Evolutionary conservation across 92 coral and sea anemone genomes (phyloP), one percentile per base, ranked within the genome.

Genomic region (Hydrozoanthus gracilis): DNA sequence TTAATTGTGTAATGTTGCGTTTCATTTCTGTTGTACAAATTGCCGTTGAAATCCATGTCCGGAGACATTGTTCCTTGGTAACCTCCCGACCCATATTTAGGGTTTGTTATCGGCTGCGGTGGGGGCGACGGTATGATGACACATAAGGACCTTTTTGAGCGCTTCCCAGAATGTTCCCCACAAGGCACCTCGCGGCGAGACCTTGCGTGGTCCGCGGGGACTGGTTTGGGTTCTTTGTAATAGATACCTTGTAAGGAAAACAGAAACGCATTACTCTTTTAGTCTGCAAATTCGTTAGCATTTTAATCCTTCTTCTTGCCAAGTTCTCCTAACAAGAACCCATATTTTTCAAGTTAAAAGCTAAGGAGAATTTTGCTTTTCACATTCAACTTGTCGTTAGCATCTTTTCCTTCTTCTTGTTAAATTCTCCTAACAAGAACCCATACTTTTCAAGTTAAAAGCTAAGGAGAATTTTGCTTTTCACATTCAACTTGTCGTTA

Each of bases 101-200:
- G 72, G 2, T 90, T 86, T 7, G 93, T 90, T 1, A 98, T 90
- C 3, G 98, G 98, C 64, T 90, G 92, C 3, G 98, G 95, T 18
- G 98, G 98, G 10, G 98, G 96, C 17, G 98, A 86, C 0, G 98
- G 98, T 44, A 96, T 96, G 54, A 96, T 87, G 13, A 96, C 98
- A 73, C 98, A 96, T 4, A 79, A 62, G 11, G 98, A 96, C 35
- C 98, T 89, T 44, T 90, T 95, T 86, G 89, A 88, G 70, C 98
- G 93, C 1, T 92, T 91, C n/a, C 56, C 11, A 4, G 61, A 11
- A 20, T 80, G 86, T 3, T 54, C 77, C 48, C 82, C 92, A 27
- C 88, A 89, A 27, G 95, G 91, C 68, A 93, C 84, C 2, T 90
- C 96, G 70, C 98, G 90, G 8, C 95, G 94, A 66, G 78, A 87